Evolutionary conservation across 2,113 vertebrate genomes (phyloP).

Genomic region (human (Homo sapiens)): DNA sequence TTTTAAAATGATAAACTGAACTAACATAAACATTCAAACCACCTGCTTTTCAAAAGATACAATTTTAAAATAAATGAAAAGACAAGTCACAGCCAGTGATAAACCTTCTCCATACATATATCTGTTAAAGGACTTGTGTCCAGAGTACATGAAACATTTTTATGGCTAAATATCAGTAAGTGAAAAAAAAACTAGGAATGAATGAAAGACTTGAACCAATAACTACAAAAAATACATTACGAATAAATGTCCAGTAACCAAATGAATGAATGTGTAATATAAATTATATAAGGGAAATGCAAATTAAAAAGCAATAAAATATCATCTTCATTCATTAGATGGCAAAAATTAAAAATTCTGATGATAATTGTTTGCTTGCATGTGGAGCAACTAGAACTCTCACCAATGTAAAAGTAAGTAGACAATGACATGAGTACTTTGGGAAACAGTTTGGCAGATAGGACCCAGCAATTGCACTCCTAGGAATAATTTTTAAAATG

Average conservation of each 20-base stretch:
- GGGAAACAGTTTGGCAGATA: not conserved
- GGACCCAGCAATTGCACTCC: not conserved
- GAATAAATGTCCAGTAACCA: not conserved
- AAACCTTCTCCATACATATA: not conserved
- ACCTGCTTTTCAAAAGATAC: not conserved
- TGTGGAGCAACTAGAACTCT: not conserved
- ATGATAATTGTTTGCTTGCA: not conserved
- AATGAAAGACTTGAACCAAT: not conserved
- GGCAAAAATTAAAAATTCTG: not conserved
- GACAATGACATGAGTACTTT: not conserved
- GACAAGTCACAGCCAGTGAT: not conserved
- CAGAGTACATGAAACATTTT: not conserved
- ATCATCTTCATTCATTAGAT: not conserved
- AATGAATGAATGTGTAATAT: not conserved
- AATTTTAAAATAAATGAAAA: not conserved
- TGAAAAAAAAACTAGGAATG: not conserved
- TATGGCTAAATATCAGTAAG: not conserved
- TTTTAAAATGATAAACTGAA: not conserved
- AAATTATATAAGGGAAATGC: not conserved
- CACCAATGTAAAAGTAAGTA: not conserved
- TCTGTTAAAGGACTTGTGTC: not conserved
- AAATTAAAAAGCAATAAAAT: not conserved
- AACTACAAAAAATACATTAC: not conserved
- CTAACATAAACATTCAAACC: not conserved
- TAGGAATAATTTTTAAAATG: not conserved